Evolutionary conservation across 2,113 vertebrate genomes (phyloP).

Genomic region (Aegotheles bennettii): DNA sequence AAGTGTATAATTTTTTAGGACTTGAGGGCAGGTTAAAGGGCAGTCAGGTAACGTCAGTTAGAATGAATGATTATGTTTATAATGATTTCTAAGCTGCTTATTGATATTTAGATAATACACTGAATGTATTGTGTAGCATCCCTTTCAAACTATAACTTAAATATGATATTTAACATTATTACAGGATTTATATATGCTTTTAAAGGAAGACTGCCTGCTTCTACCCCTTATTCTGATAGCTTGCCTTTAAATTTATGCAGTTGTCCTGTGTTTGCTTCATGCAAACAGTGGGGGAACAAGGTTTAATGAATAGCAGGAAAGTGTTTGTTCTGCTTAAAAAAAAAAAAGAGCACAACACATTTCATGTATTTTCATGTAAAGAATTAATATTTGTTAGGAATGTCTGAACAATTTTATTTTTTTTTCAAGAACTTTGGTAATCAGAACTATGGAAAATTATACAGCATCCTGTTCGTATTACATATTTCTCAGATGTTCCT

Average conservation of each 20-base stretch:
- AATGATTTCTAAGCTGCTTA: not conserved
- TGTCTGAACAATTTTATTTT: not conserved
- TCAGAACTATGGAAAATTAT: conserved; percentile 43
- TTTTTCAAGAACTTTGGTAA: conserved; percentile 32
- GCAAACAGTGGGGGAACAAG: not conserved
- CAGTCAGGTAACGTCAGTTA: not conserved
- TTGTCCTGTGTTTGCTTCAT: not conserved
- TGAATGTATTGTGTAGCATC: not conserved
- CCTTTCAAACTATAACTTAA: not conserved
- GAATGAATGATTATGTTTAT: not conserved
- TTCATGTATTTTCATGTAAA: conserved; percentile 7
- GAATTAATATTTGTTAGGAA: conserved; percentile 48
- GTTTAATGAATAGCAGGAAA: not conserved
- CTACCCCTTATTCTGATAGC: not conserved
- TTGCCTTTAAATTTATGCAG: not conserved
- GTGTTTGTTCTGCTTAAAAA: not conserved
- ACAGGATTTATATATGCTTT: not conserved
- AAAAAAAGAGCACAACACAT: not conserved
- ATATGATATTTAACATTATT: not conserved
- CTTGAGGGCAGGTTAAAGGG: not conserved
- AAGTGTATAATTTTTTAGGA: not conserved
- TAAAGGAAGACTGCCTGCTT: not conserved
- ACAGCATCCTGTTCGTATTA: conserved; percentile 5
- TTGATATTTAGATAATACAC: not conserved
- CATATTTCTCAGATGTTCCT: not conserved